A percentile compares a stretch with the other conserved stretches of the same genome.
Evolutionary conservation across 2,888 invertebrate species (phyloP).

Genomic region (Melanostoma scalare): DNA sequence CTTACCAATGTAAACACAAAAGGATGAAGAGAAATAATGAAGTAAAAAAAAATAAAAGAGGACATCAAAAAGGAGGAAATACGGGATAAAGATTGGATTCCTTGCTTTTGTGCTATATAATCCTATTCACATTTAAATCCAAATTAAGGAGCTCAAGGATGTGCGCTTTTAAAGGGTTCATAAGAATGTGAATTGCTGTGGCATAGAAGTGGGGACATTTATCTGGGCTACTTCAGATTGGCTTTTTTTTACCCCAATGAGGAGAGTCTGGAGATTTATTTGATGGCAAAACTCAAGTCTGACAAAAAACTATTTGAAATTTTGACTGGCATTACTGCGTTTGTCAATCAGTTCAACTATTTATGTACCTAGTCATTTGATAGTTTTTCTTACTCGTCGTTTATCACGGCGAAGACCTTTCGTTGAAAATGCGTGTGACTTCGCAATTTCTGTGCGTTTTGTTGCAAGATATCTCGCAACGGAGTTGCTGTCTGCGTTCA

Average conservation of each 20-base stretch:
- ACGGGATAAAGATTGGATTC: constrained; percentile 41
- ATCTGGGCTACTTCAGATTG: constrained; percentile 27
- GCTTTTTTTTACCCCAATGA: background rate
- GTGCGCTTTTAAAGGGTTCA: background rate
- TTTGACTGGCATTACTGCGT: too few species aligned
- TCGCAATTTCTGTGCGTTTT: too few species aligned
- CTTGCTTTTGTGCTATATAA: constrained; percentile 18
- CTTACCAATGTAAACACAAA: constrained; percentile 23
- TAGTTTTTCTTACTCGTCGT: too few species aligned
- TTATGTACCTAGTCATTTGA: too few species aligned
- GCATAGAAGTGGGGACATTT: constrained; percentile 35
- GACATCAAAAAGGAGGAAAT: constrained; percentile 26
- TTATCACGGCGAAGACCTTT: too few species aligned
- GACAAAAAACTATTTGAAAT: too few species aligned
- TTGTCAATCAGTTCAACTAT: too few species aligned
- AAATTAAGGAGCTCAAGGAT: constrained; percentile 50
- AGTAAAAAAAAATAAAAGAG: constrained; percentile 3
- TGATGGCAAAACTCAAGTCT: background rate
- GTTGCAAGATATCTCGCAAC: too few species aligned
- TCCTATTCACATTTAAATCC: constrained; percentile 31
- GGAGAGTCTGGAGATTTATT: constrained; percentile 17
- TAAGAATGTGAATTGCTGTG: constrained; percentile 36
- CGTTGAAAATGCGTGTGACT: too few species aligned
- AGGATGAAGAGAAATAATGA: constrained; percentile 6
- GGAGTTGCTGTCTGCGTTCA: too few species aligned